Evolutionary conservation across 2,113 vertebrate species (phyloP), one percentile per base, ranked within the genome.

Genomic region (Noctilio leporinus): DNA sequence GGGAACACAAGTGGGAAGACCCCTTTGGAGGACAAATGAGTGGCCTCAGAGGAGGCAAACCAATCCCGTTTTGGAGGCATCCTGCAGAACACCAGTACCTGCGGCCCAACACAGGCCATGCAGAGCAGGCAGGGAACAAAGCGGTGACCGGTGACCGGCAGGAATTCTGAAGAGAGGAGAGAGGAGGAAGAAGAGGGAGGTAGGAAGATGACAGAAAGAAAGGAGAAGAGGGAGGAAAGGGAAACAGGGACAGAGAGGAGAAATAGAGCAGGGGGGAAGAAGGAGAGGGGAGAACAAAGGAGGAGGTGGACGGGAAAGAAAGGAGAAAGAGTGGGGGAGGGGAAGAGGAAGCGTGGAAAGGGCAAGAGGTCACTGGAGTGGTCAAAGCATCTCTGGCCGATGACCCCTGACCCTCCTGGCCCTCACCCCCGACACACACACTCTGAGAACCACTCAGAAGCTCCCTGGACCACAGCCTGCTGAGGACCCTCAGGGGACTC

Each of bases 291-390:
- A 40, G 82, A 26, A 69, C 22, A 7, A 3, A 24, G 17, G n/a
- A 47, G 20, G 5, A 0, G 59, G 57, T 6, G 45, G 59, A 0
- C 59, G 57, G 70, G 81, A 78, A 30, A 7, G 49, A 49, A 0
- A 47, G 26, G 51, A 20, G 10, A 2, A 16, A 1, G 47, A 9
- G 22, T 0, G 49, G 26, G n/a, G 45, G 15, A 7, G 0, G 72
- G 45, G 47, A 33, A 45, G 40, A 17, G 26, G 38, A 30, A 85
- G 20, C 33, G 5, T 30, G 47, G 51, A 51, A 65, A 53, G 69
- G 19, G 40, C 57, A 86, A 65, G 47, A 96, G 85, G 49, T 72
- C 77, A 26, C 69, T n/a, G 70, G 73, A 78, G 81, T 45, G 51
- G n/a, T 24, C 24, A 38, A 33, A 93, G 51, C 64, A 45, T 28